Evolutionary conservation across 2,888 invertebrate genomes (phyloP).

Genomic region (Apantesis nais): DNA sequence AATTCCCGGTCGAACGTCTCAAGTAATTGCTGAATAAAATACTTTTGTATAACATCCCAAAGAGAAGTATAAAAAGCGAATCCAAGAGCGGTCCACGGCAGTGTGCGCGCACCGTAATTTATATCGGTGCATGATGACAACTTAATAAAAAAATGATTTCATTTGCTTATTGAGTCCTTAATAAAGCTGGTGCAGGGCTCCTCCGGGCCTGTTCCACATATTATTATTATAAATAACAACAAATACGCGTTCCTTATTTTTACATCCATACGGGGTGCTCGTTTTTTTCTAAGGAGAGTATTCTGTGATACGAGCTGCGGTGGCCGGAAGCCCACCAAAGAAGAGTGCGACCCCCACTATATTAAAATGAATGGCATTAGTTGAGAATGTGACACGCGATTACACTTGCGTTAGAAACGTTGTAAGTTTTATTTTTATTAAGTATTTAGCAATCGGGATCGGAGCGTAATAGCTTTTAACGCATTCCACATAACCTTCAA

Average conservation of each 20-base stretch:
- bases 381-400: constrained; percentile 60
- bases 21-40: constrained; percentile 86
- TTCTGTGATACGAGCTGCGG: constrained; percentile 37
- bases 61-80: constrained; percentile 79
- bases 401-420: constrained; percentile 61
- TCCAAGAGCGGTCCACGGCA: constrained; percentile 59
- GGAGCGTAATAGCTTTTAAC: constrained; percentile 60
- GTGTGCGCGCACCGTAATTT: constrained; percentile 77
- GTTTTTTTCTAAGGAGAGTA: constrained; percentile 59
- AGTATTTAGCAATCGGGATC: constrained; percentile 58
- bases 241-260: constrained; percentile 72
- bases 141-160: constrained; percentile 86
- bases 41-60: constrained; percentile 82
- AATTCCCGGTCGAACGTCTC: constrained; percentile 80
- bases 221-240: constrained; percentile 77
- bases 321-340: constrained; percentile 73
- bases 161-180: constrained; percentile 85
- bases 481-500: constrained; percentile 65
- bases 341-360: constrained; percentile 56
- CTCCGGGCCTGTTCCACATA: constrained; percentile 68
- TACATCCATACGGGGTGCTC: constrained; percentile 57
- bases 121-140: constrained; percentile 83
- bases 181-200: constrained; percentile 75
- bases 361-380: constrained; percentile 60
- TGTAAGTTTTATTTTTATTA: constrained; percentile 61